A percentile compares a stretch with the other conserved stretches of the same genome.
Evolutionary conservation across 2,113 vertebrate species (phyloP).

Genomic region (Notothenia rossii): DNA sequence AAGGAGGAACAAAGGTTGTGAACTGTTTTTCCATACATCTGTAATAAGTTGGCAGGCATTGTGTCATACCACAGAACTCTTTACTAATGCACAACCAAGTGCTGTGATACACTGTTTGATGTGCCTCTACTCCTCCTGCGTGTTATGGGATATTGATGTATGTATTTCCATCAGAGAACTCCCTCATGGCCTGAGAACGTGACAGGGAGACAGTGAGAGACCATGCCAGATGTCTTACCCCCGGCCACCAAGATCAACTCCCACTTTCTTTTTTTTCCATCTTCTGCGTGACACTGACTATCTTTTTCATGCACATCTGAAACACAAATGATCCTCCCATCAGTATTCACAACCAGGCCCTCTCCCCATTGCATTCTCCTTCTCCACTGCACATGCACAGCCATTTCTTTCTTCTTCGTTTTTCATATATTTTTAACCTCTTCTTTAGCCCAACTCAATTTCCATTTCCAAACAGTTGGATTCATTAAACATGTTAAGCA

Average conservation of each 20-base stretch:
- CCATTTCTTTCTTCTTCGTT: conserved; percentile 13
- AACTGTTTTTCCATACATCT: conserved; percentile 43
- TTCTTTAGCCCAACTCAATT: conserved; percentile 15
- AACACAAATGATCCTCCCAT: conserved; percentile 67
- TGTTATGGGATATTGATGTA: conserved; percentile 73
- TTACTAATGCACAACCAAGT: conserved; percentile 24
- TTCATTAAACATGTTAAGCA: conserved; percentile 9
- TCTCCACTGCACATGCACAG: conserved; percentile 44
- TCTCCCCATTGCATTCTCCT: conserved; percentile 31
- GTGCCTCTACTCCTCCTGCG: conserved; percentile 46
- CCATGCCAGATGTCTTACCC: conserved; percentile 63
- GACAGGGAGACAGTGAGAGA: conserved; percentile 34
- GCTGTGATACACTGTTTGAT: conserved; percentile 38
- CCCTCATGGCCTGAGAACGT: conserved; percentile 48
- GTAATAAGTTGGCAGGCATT: not conserved
- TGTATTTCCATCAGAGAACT: conserved; percentile 60
- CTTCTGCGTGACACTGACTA: not conserved
- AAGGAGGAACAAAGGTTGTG: conserved; percentile 7
- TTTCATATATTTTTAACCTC: conserved; percentile 38
- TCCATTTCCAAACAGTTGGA: conserved; percentile 9
- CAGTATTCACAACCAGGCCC: conserved; percentile 66
- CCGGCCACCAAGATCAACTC: conserved; percentile 16
- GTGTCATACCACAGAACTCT: conserved; percentile 9
- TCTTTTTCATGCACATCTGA: conserved; percentile 55
- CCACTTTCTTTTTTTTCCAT: not conserved